Conservation (phyloP, 2,113 vertebrate species). For the Toxotes chatareus region DNA sequence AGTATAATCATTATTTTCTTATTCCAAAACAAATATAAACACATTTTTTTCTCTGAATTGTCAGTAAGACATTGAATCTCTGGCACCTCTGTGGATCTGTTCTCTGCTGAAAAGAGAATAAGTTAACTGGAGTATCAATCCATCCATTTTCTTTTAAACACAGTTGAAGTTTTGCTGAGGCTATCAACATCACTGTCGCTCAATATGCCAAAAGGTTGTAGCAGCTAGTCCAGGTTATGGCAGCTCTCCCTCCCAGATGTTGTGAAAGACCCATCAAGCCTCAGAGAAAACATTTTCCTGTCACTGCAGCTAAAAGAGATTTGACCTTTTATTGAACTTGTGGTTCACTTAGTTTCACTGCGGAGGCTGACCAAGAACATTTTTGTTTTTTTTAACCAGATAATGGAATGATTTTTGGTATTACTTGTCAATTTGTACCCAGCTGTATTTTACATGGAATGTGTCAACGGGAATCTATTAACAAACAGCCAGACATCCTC, state of each 20-base stretch:
- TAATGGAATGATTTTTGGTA: constrained; percentile 14
- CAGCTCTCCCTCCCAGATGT: constrained; percentile 28
- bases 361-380: constrained; percentile 10
- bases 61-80: neutral
- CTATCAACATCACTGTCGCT: neutral
- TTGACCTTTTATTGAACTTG: constrained; percentile 45
- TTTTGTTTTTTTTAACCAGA: neutral
- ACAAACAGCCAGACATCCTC: neutral
- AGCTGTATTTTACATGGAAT: neutral
- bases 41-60: neutral
- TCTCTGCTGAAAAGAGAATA: constrained; percentile 6
- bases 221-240: constrained; percentile 5
- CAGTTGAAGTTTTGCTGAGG: constrained; percentile 1
- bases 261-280: constrained; percentile 36
- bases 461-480: neutral
- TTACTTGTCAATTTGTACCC: neutral
- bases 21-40: neutral
- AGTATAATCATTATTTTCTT: neutral
- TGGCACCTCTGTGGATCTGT: neutral
- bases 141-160: neutral
- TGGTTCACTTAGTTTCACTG: constrained; percentile 15
- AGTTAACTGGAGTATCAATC: neutral
- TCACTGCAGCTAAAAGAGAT: constrained; percentile 28
- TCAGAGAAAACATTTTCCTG: constrained; percentile 29
- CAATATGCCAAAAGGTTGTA: constrained; percentile 9